A percentile compares a stretch with the other conserved stretches of the same genome.
Evolutionary conservation across 2,797 vertebrate species (phyloP).

Genomic region (Typhlichthys eigenmanni): DNA sequence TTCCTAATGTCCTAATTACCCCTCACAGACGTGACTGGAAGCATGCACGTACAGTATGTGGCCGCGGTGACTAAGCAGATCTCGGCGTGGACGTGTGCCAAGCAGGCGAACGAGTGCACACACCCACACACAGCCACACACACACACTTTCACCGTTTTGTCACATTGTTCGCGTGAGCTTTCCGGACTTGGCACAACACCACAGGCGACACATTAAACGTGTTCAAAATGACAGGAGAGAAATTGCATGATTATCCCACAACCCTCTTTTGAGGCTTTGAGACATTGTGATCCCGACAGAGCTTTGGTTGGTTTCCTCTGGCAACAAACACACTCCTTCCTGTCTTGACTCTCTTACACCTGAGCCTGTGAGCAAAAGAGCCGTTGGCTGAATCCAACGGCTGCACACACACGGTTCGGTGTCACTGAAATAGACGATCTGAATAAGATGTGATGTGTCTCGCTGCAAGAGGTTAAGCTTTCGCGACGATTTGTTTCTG

Average conservation of each 20-base stretch:
- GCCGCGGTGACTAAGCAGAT: slow-evolving; percentile 55
- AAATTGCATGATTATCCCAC: slow-evolving; percentile 38
- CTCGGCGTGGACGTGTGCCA: slow-evolving; percentile 6
- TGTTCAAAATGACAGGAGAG: slow-evolving; percentile 37
- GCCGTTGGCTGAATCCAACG: slow-evolving; percentile 12
- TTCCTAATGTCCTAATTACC: slow-evolving; percentile 81
- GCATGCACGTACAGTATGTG: slow-evolving; percentile 20
- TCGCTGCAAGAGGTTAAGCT: slow-evolving; percentile 61
- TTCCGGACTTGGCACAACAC: slow-evolving; percentile 33
- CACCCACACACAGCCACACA: neutral
- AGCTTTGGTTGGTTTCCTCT: slow-evolving; percentile 46
- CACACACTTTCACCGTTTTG: neutral
- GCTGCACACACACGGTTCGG: slow-evolving; percentile 25
- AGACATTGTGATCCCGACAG: slow-evolving; percentile 47
- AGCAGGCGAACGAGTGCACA: neutral
- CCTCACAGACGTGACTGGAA: slow-evolving; percentile 16
- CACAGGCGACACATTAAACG: slow-evolving; percentile 42
- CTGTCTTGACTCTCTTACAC: slow-evolving; percentile 38
- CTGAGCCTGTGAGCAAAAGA: slow-evolving; percentile 35
- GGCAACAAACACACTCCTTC: slow-evolving; percentile 48
- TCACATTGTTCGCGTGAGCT: slow-evolving; percentile 36
- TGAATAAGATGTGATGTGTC: slow-evolving; percentile 60
- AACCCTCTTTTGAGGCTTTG: slow-evolving; percentile 49
- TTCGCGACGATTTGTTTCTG: slow-evolving; percentile 35
- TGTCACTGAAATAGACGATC: slow-evolving; percentile 55